phyloP scores from a whole-genome alignment of 1,140 invertebrate species.

The Hylaeus anthracinus region DNA sequence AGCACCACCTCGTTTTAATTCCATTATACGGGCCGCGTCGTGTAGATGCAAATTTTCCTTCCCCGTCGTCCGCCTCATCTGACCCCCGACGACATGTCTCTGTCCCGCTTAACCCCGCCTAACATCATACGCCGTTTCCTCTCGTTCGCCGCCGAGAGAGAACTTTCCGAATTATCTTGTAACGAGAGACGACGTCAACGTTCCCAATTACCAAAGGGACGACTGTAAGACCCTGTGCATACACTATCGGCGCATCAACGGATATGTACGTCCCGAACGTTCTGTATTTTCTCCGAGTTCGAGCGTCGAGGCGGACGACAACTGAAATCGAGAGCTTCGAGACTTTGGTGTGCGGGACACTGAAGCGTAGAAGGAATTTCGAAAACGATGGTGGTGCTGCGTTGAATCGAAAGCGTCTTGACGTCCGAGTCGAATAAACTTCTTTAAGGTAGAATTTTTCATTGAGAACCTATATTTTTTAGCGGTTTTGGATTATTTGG shows the following conservation, averaged over 20 bases:
- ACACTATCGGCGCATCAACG: slow-evolving; percentile 41
- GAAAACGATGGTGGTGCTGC: too few species aligned
- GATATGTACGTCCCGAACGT: not conserved
- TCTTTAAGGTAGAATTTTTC: too few species aligned
- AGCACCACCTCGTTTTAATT: slow-evolving; percentile 75
- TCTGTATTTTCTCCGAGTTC: slow-evolving; percentile 47
- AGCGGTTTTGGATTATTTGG: too few species aligned
- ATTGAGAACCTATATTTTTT: too few species aligned
- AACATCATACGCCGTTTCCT: slow-evolving; percentile 19
- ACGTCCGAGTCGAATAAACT: too few species aligned
- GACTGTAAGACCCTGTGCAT: slow-evolving; percentile 50
- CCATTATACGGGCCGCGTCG: slow-evolving; percentile 70
- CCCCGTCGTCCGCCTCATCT: not conserved
- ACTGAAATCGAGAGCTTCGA: slow-evolving; percentile 51
- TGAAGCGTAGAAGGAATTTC: too few species aligned
- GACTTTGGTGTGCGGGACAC: too few species aligned
- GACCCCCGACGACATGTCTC: slow-evolving; percentile 9
- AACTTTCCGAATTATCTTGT: slow-evolving; percentile 78
- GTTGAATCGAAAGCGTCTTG: too few species aligned
- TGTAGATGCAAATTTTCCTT: slow-evolving; percentile 73
- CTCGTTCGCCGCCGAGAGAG: slow-evolving; percentile 28
- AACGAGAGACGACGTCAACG: slow-evolving; percentile 65
- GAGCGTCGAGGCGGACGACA: slow-evolving; percentile 23
- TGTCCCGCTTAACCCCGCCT: slow-evolving; percentile 32
- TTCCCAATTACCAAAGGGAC: slow-evolving; percentile 65